Conservation (phyloP, 2,797 vertebrate species). For the Sebastiscus albofasciatus region DNA sequence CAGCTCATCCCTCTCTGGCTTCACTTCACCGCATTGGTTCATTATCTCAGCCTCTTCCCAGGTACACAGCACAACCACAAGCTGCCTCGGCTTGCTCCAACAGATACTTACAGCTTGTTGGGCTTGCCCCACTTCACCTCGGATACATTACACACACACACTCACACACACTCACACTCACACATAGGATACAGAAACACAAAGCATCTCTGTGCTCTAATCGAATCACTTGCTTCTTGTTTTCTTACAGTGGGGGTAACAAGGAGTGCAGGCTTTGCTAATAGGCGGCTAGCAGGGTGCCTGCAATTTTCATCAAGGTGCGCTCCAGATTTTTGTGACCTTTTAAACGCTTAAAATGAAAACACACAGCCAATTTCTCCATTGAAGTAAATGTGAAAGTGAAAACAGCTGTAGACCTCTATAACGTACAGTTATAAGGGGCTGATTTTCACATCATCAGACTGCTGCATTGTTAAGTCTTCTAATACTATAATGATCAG, state of each 20-base stretch:
- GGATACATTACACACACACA: slow-evolving; percentile 32
- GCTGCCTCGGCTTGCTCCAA: slow-evolving; percentile 60
- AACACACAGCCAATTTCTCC: not conserved
- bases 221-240: slow-evolving; percentile 7
- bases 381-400: not conserved
- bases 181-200: slow-evolving; percentile 31
- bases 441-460: not conserved
- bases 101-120: slow-evolving; percentile 50
- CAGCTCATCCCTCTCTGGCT: slow-evolving; percentile 42
- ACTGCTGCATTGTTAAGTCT: not conserved
- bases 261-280: slow-evolving; percentile 7
- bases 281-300: not conserved
- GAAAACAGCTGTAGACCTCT: not conserved
- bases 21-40: slow-evolving; percentile 45
- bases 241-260: slow-evolving; percentile 20
- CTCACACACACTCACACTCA: slow-evolving; percentile 18
- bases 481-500: not conserved
- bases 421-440: not conserved
- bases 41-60: slow-evolving; percentile 60
- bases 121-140: slow-evolving; percentile 43
- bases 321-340: slow-evolving; percentile 1
- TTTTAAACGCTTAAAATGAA: not conserved
- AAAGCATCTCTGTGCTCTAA: slow-evolving; percentile 27
- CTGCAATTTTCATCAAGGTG: not conserved
- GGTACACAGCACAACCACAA: slow-evolving; percentile 34